These are phyloP conservation scores for Synergus laeviventris DNA, from an alignment of 2,888 invertebrate genomes.

Conservation along the genomic window DNA sequence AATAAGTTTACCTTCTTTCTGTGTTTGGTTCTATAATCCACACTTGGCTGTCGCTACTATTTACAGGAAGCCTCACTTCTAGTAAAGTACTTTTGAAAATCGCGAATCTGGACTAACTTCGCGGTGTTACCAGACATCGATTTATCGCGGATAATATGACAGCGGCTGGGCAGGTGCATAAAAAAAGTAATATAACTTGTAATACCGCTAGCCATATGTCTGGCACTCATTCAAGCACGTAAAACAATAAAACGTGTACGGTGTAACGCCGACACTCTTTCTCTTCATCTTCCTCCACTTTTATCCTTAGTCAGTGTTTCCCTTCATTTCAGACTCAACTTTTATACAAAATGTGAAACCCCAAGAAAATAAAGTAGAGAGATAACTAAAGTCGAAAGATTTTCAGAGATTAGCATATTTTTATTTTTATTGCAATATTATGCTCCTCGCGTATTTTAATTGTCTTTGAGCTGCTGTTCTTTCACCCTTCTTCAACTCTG, in stretches of 20 bases:
- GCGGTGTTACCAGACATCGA: constrained; percentile 45
- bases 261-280: constrained; percentile 40
- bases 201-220: constrained; percentile 55
- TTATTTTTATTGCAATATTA: too few species aligned
- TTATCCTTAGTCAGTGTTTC: constrained; percentile 8
- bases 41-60: too few species aligned
- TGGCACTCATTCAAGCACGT: constrained; percentile 63
- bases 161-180: constrained; percentile 45
- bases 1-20: too few species aligned
- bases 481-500: too few species aligned
- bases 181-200: constrained; percentile 60
- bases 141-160: constrained; percentile 45
- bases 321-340: background rate
- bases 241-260: constrained; percentile 66
- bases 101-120: constrained; percentile 46
- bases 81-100: constrained; percentile 34
- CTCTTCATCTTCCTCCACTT: constrained; percentile 27
- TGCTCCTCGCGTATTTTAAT: too few species aligned
- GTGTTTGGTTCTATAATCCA: too few species aligned
- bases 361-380: background rate
- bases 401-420: background rate
- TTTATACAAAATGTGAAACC: background rate
- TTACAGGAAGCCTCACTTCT: background rate
- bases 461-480: too few species aligned
- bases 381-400: background rate